phyloP scores from a whole-genome alignment of 2,113 vertebrate species.

The Sphaerodactylus townsendi region DNA sequence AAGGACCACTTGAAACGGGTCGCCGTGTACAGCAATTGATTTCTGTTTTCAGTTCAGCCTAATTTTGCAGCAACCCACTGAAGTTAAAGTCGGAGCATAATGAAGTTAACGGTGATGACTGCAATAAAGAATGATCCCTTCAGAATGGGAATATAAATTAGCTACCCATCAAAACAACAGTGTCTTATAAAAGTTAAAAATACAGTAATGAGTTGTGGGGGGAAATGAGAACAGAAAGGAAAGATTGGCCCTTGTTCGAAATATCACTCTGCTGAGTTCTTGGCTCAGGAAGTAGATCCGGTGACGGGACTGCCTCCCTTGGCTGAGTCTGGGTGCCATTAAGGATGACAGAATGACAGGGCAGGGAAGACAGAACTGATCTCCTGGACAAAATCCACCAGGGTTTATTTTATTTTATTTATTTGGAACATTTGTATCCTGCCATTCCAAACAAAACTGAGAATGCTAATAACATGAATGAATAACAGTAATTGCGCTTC shows the following conservation, averaged over 20 bases:
- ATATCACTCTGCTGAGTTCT: neutral
- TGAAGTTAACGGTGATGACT: constrained; percentile 5
- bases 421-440: no score
- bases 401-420: no score
- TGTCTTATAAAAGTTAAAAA: constrained; percentile 13
- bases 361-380: neutral
- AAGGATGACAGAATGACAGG: neutral
- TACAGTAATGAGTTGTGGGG: neutral
- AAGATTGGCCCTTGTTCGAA: neutral
- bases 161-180: constrained; percentile 1
- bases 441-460: no score
- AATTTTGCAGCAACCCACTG: neutral
- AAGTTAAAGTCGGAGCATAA: neutral
- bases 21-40: constrained; percentile 12
- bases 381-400: neutral
- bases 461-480: no score
- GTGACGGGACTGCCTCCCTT: neutral
- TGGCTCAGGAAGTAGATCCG: neutral
- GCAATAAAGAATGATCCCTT: neutral
- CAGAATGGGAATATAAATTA: constrained; percentile 19
- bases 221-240: neutral
- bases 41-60: constrained; percentile 23
- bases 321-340: neutral
- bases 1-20: constrained; percentile 23
- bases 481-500: no score